Conservation (phyloP, 2,797 vertebrate species). For the Typhlichthys subterraneus region DNA sequence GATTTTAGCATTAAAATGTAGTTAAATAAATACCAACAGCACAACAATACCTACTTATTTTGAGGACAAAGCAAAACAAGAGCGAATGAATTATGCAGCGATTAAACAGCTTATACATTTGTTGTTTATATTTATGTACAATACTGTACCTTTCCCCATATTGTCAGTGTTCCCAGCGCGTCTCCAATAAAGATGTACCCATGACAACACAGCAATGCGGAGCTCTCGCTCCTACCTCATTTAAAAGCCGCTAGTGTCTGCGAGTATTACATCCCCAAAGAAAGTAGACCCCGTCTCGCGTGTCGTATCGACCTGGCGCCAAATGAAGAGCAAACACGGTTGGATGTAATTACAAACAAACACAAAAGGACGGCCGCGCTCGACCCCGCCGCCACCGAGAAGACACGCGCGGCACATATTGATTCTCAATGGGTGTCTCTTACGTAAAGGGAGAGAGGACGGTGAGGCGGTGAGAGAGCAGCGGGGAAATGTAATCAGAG, state of each 20-base stretch:
- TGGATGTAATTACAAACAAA: constrained; percentile 46
- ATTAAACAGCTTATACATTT: background rate
- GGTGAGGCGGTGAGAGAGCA: constrained; percentile 28
- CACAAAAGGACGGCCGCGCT: background rate
- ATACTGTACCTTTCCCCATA: no score
- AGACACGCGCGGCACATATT: constrained; percentile 37
- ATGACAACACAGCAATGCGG: no score
- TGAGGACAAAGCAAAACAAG: background rate
- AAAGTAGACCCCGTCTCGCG: constrained; percentile 46
- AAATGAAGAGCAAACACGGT: constrained; percentile 46
- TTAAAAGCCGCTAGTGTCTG: constrained; percentile 47
- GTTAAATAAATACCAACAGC: no score
- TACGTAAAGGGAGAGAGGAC: constrained; percentile 35
- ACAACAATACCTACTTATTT: no score
- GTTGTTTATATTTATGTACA: background rate
- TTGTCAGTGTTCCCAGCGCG: no score
- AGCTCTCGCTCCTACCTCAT: constrained; percentile 15
- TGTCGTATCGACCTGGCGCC: constrained; percentile 49
- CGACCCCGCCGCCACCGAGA: constrained; percentile 20
- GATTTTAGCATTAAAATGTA: no score
- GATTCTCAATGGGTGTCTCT: constrained; percentile 51
- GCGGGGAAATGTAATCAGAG: constrained; percentile 21
- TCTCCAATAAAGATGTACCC: no score
- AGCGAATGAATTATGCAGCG: background rate
- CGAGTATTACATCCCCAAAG: constrained; percentile 47